Evolutionary conservation across 1,140 invertebrate genomes (phyloP), one percentile per base, ranked within the genome.

Genomic region (Atta cephalotes): DNA sequence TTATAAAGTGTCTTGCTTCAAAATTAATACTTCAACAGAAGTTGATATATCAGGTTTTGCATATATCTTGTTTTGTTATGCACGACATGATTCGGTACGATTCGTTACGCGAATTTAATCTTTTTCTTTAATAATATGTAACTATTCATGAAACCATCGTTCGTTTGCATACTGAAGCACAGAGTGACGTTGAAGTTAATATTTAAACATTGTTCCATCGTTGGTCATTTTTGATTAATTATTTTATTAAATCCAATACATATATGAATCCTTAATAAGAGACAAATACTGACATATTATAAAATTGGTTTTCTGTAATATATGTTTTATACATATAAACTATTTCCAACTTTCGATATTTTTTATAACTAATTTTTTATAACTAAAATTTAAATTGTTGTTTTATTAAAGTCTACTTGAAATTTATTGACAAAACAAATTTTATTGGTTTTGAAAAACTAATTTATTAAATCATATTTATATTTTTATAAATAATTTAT

Each of bases 111-210:
- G 18, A 39, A 9, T 18, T 53, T 79, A 53, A 79, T 79, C 28
- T n/a, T 79, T 65, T 79, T 66, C 60, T 79, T 66, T 53, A 79
- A 79, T 66, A 68, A 65, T 79, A 53, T 21, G 66, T 12, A 3
- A 66, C 18, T 1, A 51, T n/a, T 66, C 18, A n/a, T 35, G 45
- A 45, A 79, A 51, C 39, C 12, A 21, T 53, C 25, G 10, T 12
- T 79, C 39, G 18, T 79, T 14, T 68, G 62, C 45, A 79, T 66
- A 79, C 12, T 35, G 28, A 78, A 78, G 28, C 10, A 12, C 18
- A 53, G 7, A 79, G 49, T 16, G 62, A 79, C 49, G 31, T 68
- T 49, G 28, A 3, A 9, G 28, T 79, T 25, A 79, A 79, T 53
- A 79, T 79, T 66, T 66, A 31, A 79, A 68, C 18, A 25, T 28